Base-by-base conservation (phyloP, 2,113 vertebrate species). In the Daboia siamensis region DNA sequence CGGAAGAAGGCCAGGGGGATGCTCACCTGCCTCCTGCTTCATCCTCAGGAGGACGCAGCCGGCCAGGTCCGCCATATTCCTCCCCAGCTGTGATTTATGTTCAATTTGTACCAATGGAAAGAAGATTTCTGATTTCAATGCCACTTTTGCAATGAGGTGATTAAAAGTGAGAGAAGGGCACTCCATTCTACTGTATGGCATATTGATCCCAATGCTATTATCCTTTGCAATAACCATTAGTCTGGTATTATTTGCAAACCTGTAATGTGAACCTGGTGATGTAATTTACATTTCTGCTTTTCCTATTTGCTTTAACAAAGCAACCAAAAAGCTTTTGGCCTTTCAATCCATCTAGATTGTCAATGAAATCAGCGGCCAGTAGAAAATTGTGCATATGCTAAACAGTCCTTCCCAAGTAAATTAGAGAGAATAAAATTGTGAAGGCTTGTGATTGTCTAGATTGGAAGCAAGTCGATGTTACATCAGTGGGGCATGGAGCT, bases 201-300 rank as follows among this genome's bases (percentile, higher is more conserved):
- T 99, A 99, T 99, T 99, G 99, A 99, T 99, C 98, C 98, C 98
- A 97, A 97, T 97, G 98, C 98, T 98, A 99, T 98, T 99, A 99
- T 98, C 98, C 98, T 99, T 98, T 96, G 98, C 98, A 98, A 99
- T 99, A 99, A 99, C 98, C 98, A 99, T 99, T 99, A 99, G 98
- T 97, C 97, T 97, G 96, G 97, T 97, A 97, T 97, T 98, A 98
- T 98, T 98, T 98, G 97, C 97, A 98, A 98, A 98, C 97, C 97
- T 97, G 97, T 97, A 98, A 98, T 97, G 98, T 95, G 97, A 98
- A 98, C 97, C 96, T 97, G 96, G 97, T 97, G 97, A 97, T 97
- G 97, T 97, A 97, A 98, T 98, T 98, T 98, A 98, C 98, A 98
- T 98, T 97, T 97, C 97, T 97, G 97, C 97, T 97, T 97, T 97